These are phyloP conservation scores for Nyctalus aviator DNA, from an alignment of 2,797 vertebrate genomes.

Conservation along the genomic window DNA sequence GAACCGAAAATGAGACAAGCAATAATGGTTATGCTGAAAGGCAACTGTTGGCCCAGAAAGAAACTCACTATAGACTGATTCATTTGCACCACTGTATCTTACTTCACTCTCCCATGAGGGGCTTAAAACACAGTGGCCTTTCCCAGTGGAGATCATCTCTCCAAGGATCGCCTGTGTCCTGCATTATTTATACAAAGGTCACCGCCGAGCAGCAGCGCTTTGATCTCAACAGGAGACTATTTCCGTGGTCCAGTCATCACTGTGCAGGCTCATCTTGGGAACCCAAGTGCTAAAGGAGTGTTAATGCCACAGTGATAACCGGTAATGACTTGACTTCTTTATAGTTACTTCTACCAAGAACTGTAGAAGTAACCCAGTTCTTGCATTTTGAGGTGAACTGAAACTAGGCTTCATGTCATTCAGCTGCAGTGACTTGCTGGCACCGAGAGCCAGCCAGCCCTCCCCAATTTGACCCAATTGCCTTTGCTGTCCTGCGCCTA, in stretches of 20 bases:
- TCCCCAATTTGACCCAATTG: slow-evolving; percentile 53
- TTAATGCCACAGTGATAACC: neutral
- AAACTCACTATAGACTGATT: too few relatives aligned
- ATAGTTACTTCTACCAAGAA: neutral
- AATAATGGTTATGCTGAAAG: too few relatives aligned
- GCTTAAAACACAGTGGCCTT: neutral
- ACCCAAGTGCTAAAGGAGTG: neutral
- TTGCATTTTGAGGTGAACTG: neutral
- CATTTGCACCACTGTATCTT: neutral
- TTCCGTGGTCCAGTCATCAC: neutral
- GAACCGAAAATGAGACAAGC: too few relatives aligned
- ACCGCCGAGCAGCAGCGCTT: neutral
- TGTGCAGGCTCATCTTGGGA: neutral
- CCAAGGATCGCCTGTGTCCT: neutral
- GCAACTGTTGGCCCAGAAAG: too few relatives aligned
- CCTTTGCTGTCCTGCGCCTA: slow-evolving; percentile 52
- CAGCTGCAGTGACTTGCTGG: neutral
- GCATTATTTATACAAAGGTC: neutral
- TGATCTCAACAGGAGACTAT: neutral
- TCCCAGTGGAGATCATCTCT: neutral
- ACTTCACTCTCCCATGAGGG: neutral
- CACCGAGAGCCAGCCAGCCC: neutral
- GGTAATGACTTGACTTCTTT: neutral
- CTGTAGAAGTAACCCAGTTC: neutral
- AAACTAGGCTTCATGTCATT: neutral